Evolutionary conservation across 2,113 vertebrate genomes (phyloP), one percentile per base, ranked within the genome.

Genomic region (Gulo gulo): DNA sequence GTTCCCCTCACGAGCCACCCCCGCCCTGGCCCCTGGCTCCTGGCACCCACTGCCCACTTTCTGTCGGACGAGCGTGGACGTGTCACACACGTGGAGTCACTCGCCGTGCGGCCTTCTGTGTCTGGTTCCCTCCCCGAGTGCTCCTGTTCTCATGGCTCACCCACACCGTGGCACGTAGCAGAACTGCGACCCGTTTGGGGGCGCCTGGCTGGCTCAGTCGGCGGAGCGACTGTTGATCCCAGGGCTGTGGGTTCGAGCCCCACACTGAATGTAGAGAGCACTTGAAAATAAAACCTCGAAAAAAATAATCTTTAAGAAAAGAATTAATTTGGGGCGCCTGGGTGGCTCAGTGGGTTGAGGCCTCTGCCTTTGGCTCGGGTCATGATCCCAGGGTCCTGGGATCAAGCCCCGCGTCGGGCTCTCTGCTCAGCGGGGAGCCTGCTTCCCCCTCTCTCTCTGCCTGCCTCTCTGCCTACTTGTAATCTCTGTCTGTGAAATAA

Each of bases 1-100:
- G 0, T 18, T 12, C 59, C 31, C 42, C 26, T 42, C 16, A 36
- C 6, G 1, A 50, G n/a, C 20, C 3, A 31, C 29, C 15, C 42
- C 16, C 4, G 2, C 1, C 7, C 7, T 0, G 2, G 6, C 65
- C 24, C 6, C 4, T 15, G 34, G 10, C 67, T 39, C 31, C 31
- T 7, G 39, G 18, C 14, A 2, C 6, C 34, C 31, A 4, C 0
- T 1, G 18, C 1, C 82, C 36, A 36, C 57, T 20, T 16, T 39
- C 85, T 20, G 3, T 20, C 39, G 24, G 79, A 52, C 34, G 13
- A 29, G 10, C 34, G 52, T 10, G 36, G 55, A 39, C 2, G 0
- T 74, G 16, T 50, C 71, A 3, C 20, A 3, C n/a, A 18, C 0
- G 7, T 3, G 39, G 47, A 39, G 1, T 7, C 61, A 20, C 61